Percentiles rank a stretch among this genome's conserved stretches.
phyloP scores from a whole-genome alignment of 2,888 invertebrate genomes.

The Drosophila eohydei region DNA sequence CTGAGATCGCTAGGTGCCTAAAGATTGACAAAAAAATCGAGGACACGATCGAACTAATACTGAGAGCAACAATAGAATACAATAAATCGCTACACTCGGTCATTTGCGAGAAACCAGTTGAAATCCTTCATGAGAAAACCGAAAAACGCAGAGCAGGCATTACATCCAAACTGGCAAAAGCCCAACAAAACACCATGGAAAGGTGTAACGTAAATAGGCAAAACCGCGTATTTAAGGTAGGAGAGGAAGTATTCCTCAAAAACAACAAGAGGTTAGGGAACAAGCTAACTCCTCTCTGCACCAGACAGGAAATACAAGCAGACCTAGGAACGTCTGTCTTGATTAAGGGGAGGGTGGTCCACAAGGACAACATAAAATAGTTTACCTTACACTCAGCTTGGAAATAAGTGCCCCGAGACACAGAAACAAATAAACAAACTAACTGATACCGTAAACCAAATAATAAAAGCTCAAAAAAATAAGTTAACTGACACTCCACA shows the following conservation, averaged over 20 bases:
- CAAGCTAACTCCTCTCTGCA: background rate
- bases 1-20: background rate
- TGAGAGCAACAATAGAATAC: background rate
- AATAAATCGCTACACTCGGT: background rate
- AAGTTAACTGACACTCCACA: background rate
- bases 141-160: background rate
- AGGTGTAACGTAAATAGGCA: background rate
- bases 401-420: too few species aligned
- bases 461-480: too few species aligned
- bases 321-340: background rate
- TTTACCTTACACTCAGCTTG: too few species aligned
- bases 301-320: background rate
- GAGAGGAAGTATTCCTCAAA: slow-evolving; percentile 2
- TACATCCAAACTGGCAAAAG: background rate
- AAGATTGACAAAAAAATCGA: background rate
- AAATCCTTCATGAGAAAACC: background rate
- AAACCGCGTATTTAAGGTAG: background rate
- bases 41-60: background rate
- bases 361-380: too few species aligned
- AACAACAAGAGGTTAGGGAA: background rate
- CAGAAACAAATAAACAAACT: background rate
- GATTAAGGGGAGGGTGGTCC: too few species aligned
- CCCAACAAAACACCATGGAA: background rate
- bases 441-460: background rate
- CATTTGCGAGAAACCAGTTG: background rate